These are phyloP conservation scores for Bovichtus diacanthus DNA, from an alignment of 2,797 vertebrate species.

Conservation along the genomic window DNA sequence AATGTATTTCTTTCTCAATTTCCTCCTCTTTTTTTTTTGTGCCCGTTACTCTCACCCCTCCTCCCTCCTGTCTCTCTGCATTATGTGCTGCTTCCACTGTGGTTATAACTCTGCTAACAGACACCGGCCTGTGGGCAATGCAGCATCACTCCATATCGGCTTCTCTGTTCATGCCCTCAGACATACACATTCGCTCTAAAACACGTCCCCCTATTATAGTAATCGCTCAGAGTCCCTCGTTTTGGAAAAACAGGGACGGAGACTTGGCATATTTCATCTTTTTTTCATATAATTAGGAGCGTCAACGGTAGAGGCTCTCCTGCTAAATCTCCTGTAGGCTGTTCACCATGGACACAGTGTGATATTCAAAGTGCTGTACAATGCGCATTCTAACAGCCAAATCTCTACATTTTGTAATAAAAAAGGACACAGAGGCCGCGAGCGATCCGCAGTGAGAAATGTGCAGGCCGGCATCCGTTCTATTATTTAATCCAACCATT, in stretches of 20 bases:
- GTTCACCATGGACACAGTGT: constrained; percentile 20
- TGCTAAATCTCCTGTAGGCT: constrained; percentile 50
- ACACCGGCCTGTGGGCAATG: constrained; percentile 54
- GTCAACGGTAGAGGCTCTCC: constrained; percentile 38
- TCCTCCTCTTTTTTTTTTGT: constrained; percentile 12
- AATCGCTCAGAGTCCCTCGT: constrained; percentile 3
- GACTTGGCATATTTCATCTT: constrained; percentile 39
- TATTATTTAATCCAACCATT: constrained; percentile 45
- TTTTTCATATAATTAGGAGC: constrained; percentile 55
- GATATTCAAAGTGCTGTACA: constrained; percentile 39
- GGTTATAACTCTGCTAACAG: constrained; percentile 57
- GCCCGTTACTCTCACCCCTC: neutral
- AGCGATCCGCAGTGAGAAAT: constrained; percentile 41
- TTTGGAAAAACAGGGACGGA: constrained; percentile 17
- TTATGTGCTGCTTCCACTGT: constrained; percentile 52
- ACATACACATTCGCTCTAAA: constrained; percentile 21
- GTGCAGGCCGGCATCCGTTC: constrained; percentile 21
- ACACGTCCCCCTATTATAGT: constrained; percentile 9
- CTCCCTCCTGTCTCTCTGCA: constrained; percentile 33
- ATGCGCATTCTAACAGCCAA: constrained; percentile 23
- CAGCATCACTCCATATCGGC: constrained; percentile 39
- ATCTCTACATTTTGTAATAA: constrained; percentile 42
- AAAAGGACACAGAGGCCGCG: constrained; percentile 38
- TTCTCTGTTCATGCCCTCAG: constrained; percentile 28
- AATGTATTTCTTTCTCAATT: constrained; percentile 45